Evolutionary conservation across 2,797 vertebrate species (phyloP), one percentile per base, ranked within the genome.

Genomic region (Adelosebastes latens): DNA sequence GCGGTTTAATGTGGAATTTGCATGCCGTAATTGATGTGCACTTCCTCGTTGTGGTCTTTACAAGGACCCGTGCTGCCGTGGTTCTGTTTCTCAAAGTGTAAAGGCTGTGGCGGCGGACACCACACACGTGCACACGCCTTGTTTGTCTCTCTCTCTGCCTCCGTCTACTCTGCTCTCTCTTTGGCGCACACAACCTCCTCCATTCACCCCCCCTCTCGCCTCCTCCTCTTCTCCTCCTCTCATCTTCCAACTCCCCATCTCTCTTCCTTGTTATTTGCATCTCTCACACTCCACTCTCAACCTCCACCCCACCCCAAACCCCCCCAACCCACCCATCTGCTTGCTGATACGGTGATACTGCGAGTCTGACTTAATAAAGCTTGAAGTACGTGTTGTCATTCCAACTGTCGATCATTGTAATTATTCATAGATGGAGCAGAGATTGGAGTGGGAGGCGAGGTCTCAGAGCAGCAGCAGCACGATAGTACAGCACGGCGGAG

Each of bases 351-450:
- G 72, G 84, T 88, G 84, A 92, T 88, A 87, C 73, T 25, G 88
- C 31, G 6, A 93, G 88, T 90, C 89, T 86, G 87, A 93, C 90
- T 93, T 94, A 95, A 94, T 94, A 95, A 95, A 93, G 93, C 90
- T 90, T 92, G 92, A 94, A 95, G 93, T 95, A 83, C 87, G 78
- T 86, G 92, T 89, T 93, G 89, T 94, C 89, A 89, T 92, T 91
- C 93, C 88, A 80, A 85, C 93, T 95, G 93, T 95, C 94, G 83
- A 90, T 94, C 92, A 94, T 93, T 88, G 72, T 94, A 93, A 95
- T 95, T 96, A 95, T 95, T 95, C 92, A 88, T 91, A 89, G 88
- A 92, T 89, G 87, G 90, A 92, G 89, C 84, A 4, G 84, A 91
- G 92, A 94, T 93, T 92, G 90, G 86, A 93, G 90, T 93, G 91